phyloP scores from a whole-genome alignment of 2,888 invertebrate species.

The Xestobium rufovillosum region DNA sequence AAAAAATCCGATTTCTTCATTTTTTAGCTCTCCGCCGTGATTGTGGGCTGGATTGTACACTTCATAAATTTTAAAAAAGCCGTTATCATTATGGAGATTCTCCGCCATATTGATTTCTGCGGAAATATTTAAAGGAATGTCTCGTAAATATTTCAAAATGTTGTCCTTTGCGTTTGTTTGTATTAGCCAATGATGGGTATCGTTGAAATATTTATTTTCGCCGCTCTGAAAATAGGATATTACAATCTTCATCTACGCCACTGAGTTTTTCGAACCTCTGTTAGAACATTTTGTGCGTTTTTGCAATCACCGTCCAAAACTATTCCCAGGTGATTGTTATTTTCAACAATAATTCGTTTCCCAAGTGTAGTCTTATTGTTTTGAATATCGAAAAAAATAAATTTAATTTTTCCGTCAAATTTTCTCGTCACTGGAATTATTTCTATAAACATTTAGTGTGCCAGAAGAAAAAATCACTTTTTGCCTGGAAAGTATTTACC shows the following conservation, averaged over 20 bases:
- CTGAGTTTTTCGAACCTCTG: constrained; percentile 12
- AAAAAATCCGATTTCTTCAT: constrained; percentile 47
- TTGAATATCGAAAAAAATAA: neutral
- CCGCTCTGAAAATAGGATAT: constrained; percentile 19
- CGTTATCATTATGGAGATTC: constrained; percentile 19
- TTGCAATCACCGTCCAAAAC: constrained; percentile 21
- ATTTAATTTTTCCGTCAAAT: neutral
- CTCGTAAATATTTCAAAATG: constrained; percentile 34
- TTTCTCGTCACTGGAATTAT: too few relatives aligned
- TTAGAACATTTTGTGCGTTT: constrained; percentile 11
- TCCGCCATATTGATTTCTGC: constrained; percentile 43
- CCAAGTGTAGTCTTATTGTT: neutral
- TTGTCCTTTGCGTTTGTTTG: constrained; percentile 11
- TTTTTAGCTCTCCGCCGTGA: constrained; percentile 46
- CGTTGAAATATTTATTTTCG: constrained; percentile 26
- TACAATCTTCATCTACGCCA: neutral
- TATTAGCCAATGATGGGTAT: constrained; percentile 42
- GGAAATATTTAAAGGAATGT: constrained; percentile 43
- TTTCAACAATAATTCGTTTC: constrained; percentile 7
- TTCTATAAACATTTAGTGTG: neutral
- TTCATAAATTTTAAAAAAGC: constrained; percentile 42
- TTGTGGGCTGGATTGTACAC: constrained; percentile 50
- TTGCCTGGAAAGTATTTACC: neutral
- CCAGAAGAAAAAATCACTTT: neutral
- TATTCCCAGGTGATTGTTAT: constrained; percentile 17